These are phyloP conservation scores for Orchesella flavescens DNA, from an alignment of 2,888 invertebrate species.

Conservation along the genomic window DNA sequence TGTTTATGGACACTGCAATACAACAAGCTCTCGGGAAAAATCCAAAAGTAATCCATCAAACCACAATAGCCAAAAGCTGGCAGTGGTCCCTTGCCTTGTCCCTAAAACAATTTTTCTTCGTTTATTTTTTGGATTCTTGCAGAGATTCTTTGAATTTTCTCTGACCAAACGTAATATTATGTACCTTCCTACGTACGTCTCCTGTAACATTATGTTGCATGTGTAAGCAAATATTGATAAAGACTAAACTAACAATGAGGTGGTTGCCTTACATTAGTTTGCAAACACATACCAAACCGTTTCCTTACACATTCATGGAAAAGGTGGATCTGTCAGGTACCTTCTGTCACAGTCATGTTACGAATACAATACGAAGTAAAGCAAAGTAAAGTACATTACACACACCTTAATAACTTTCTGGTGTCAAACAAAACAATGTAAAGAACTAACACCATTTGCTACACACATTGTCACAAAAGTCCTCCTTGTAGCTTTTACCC, in stretches of 20 bases:
- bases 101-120: not conserved
- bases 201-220: not conserved
- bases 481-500: slow-evolving; percentile 9
- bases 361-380: too few relatives aligned
- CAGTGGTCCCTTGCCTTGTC: not conserved
- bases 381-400: too few relatives aligned
- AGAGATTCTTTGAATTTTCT: not conserved
- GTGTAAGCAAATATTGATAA: slow-evolving; percentile 55
- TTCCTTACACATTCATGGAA: not conserved
- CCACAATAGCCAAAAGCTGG: slow-evolving; percentile 67
- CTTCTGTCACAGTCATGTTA: slow-evolving; percentile 14
- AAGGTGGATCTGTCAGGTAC: slow-evolving; percentile 37
- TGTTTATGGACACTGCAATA: slow-evolving; percentile 51
- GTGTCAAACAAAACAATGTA: slow-evolving; percentile 49
- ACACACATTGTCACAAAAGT: slow-evolving; percentile 17
- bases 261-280: slow-evolving; percentile 29
- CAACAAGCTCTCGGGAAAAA: slow-evolving; percentile 11
- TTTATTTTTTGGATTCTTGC: not conserved
- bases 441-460: slow-evolving; percentile 31
- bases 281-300: slow-evolving; percentile 48
- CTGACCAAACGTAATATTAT: not conserved
- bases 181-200: slow-evolving; percentile 5
- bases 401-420: slow-evolving; percentile 32
- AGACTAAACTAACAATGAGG: slow-evolving; percentile 55
- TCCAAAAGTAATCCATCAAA: slow-evolving; percentile 71